These are phyloP conservation scores for Ptilodon capucinus DNA, from an alignment of 2,888 invertebrate genomes.

Conservation along the genomic window DNA sequence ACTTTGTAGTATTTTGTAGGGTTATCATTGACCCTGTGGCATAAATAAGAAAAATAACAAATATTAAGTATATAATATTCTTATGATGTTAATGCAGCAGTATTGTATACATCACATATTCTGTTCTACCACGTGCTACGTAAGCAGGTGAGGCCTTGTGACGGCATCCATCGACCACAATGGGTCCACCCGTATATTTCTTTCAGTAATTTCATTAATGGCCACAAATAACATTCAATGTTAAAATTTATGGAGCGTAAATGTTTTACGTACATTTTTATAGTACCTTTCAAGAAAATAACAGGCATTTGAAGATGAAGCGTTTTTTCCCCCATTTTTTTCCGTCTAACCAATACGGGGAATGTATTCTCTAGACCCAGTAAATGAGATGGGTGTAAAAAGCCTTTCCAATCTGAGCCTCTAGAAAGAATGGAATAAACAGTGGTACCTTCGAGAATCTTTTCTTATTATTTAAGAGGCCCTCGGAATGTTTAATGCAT, in stretches of 20 bases:
- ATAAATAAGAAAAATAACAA: too few species aligned
- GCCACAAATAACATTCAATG: conserved; percentile 65
- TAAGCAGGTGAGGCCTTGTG: not conserved
- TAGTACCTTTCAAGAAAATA: conserved; percentile 75
- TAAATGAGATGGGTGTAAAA: conserved; percentile 70
- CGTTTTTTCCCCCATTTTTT: conserved; percentile 55
- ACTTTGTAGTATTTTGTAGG: too few species aligned
- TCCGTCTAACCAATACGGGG: conserved; percentile 50
- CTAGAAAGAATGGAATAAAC: conserved; percentile 73
- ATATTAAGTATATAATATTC: too few species aligned
- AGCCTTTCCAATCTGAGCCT: conserved; percentile 77
- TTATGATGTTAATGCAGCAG: too few species aligned
- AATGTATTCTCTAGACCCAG: conserved; percentile 64
- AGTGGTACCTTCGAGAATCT: conserved; percentile 67
- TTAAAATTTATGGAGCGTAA: conserved; percentile 70
- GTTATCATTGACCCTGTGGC: too few species aligned
- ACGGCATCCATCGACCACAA: conserved; percentile 17
- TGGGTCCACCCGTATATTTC: conserved; percentile 38
- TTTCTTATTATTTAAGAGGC: conserved; percentile 78
- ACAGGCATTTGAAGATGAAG: conserved; percentile 71
- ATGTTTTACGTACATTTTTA: conserved; percentile 70
- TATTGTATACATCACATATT: too few species aligned
- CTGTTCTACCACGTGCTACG: not conserved
- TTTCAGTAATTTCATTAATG: conserved; percentile 61
- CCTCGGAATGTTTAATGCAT: conserved; percentile 73